Evolutionary conservation across 2,797 vertebrate species (phyloP).

Genomic region (Champsocephalus esox): DNA sequence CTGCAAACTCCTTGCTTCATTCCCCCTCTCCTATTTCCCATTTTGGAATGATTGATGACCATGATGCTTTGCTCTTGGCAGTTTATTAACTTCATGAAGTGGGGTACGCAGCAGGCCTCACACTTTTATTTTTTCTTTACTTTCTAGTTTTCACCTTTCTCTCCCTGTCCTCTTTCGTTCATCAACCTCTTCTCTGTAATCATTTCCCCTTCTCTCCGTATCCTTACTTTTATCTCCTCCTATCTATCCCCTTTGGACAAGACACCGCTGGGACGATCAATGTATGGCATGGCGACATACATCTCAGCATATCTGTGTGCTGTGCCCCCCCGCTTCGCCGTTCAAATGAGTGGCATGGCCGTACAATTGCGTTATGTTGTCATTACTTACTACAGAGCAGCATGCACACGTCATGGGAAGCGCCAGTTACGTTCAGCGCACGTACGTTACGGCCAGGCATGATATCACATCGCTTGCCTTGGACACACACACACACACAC

Average conservation of each 20-base stretch:
- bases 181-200: constrained; percentile 23
- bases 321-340: constrained; percentile 22
- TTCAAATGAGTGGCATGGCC: constrained; percentile 63
- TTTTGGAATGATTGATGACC: constrained; percentile 78
- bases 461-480: constrained; percentile 54
- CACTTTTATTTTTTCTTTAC: constrained; percentile 14
- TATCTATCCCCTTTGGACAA: constrained; percentile 12
- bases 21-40: constrained; percentile 51
- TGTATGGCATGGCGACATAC: constrained; percentile 55
- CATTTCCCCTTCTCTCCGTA: background rate
- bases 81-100: constrained; percentile 79
- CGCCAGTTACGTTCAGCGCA: constrained; percentile 42
- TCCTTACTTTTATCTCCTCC: background rate
- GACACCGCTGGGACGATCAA: constrained; percentile 35
- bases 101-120: constrained; percentile 37
- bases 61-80: constrained; percentile 73
- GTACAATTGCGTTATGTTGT: constrained; percentile 86
- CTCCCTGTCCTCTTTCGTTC: constrained; percentile 2
- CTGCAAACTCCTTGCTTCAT: constrained; percentile 12
- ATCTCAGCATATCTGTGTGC: constrained; percentile 43
- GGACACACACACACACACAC: constrained; percentile 8
- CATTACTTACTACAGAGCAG: constrained; percentile 81
- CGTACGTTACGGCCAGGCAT: constrained; percentile 66
- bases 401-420: constrained; percentile 58
- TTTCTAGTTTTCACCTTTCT: constrained; percentile 28